Percentiles rank a stretch among this genome's conserved stretches.
Conservation (phyloP, 2,113 vertebrate species). For the Isichthys henryi region DNA sequence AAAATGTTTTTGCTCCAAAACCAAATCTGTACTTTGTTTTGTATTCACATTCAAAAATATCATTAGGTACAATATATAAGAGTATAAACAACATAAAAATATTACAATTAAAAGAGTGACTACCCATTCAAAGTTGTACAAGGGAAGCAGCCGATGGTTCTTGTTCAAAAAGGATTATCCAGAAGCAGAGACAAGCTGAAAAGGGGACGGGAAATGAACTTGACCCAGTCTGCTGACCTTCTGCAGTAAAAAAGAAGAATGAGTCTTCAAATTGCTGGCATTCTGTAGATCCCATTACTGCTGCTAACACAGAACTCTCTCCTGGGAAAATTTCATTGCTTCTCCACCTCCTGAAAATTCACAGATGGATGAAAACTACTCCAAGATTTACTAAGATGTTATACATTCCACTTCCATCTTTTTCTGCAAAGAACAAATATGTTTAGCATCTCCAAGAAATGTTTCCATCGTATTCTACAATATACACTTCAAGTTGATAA, state of each 20-base stretch:
- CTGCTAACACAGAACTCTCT: neutral
- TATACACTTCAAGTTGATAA: neutral
- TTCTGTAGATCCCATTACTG: conserved; percentile 15
- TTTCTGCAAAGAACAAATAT: neutral
- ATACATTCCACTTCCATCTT: neutral
- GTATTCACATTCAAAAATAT: neutral
- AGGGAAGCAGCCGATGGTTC: too few species aligned
- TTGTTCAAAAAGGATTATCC: neutral
- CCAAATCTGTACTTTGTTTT: neutral
- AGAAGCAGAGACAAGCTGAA: conserved; percentile 1
- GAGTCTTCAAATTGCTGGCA: neutral
- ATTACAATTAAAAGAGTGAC: neutral
- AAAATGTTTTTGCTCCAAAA: neutral
- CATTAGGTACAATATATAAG: neutral
- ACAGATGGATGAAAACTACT: neutral
- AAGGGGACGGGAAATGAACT: conserved; percentile 1
- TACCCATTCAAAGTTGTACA: neutral
- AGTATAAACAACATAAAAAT: neutral
- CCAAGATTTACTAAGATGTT: neutral
- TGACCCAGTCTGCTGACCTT: conserved; percentile 15
- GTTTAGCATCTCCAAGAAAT: neutral
- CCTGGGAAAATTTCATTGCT: neutral
- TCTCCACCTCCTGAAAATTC: neutral
- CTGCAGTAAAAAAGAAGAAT: conserved; percentile 14
- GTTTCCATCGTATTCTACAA: neutral